Percentiles rank a stretch among this genome's conserved stretches.
These are phyloP conservation scores for Onychomys leucogaster DNA, from an alignment of 2,797 vertebrate genomes.

Conservation along the genomic window DNA sequence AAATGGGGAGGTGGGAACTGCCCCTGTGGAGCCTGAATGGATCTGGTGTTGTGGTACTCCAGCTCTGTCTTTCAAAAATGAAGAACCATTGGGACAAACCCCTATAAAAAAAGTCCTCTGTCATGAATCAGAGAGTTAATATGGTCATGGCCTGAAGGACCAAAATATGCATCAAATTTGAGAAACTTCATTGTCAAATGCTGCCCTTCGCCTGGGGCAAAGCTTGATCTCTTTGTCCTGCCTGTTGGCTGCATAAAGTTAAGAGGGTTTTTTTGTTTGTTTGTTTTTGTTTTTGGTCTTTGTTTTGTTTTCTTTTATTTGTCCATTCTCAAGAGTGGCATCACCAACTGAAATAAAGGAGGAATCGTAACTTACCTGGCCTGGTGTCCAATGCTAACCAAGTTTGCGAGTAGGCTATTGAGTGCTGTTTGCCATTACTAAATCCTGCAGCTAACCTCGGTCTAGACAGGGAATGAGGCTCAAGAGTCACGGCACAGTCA, in stretches of 20 bases:
- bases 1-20: background rate
- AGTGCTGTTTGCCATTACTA: background rate
- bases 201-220: background rate
- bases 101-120: background rate
- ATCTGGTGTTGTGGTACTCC: background rate
- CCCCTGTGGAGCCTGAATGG: background rate
- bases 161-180: background rate
- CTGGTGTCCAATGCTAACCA: background rate
- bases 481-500: background rate
- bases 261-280: background rate
- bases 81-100: background rate
- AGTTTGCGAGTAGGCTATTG: background rate
- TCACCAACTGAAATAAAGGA: background rate
- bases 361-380: background rate
- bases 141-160: background rate
- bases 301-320: background rate
- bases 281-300: background rate
- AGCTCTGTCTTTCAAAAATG: background rate
- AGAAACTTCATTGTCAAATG: conserved; percentile 28
- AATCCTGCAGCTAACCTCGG: background rate
- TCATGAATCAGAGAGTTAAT: background rate
- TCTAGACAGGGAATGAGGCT: background rate
- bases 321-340: background rate
- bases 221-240: background rate
- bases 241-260: background rate